phyloP scores from a whole-genome alignment of 2,113 vertebrate species.

The Nematolebias whitei region DNA sequence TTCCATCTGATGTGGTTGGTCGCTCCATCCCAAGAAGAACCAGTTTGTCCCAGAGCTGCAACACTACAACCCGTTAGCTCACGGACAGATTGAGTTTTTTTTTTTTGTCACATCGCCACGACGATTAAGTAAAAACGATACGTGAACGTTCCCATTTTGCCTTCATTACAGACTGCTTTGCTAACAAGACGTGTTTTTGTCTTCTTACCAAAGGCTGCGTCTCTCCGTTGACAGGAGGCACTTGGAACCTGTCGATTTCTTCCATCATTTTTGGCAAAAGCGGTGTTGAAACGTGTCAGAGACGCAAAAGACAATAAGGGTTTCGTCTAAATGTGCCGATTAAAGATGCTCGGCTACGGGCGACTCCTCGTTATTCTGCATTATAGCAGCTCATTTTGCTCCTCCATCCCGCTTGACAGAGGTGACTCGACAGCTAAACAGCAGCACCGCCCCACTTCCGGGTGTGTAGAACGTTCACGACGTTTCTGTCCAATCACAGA shows the following conservation, averaged over 20 bases:
- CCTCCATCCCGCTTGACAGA: slow-evolving; percentile 70
- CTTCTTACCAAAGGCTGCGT: slow-evolving; percentile 91
- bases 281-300: neutral
- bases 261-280: slow-evolving; percentile 89
- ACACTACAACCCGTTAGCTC: slow-evolving; percentile 31
- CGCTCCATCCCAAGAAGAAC: slow-evolving; percentile 20
- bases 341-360: slow-evolving; percentile 27
- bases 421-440: slow-evolving; percentile 83
- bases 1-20: slow-evolving; percentile 17
- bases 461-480: slow-evolving; percentile 55
- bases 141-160: neutral
- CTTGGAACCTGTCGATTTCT: slow-evolving; percentile 94
- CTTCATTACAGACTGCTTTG: slow-evolving; percentile 3
- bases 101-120: slow-evolving; percentile 31
- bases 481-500: slow-evolving; percentile 54
- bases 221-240: slow-evolving; percentile 91
- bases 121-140: slow-evolving; percentile 8
- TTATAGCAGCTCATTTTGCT: slow-evolving; percentile 72
- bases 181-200: slow-evolving; percentile 22
- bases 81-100: neutral
- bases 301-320: slow-evolving; percentile 1
- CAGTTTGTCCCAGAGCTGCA: slow-evolving; percentile 31
- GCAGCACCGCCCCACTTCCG: slow-evolving; percentile 77
- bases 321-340: slow-evolving; percentile 17
- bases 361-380: slow-evolving; percentile 51